phyloP scores from a whole-genome alignment of 1,140 invertebrate species.

The Hycleus phaleratus region DNA sequence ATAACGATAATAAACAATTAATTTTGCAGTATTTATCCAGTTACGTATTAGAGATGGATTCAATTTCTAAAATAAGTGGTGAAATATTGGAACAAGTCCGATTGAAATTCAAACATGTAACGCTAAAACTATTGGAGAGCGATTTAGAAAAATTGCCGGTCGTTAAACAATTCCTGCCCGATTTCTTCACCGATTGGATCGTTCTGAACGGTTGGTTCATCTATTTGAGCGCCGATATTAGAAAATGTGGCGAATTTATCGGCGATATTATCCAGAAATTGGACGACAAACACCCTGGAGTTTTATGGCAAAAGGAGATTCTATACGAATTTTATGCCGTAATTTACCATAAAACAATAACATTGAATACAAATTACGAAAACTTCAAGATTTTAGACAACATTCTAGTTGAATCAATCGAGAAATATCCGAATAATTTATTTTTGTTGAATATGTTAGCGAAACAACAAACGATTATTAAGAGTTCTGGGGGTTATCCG shows the following conservation, averaged over 20 bases:
- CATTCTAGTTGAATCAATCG: conserved; percentile 37
- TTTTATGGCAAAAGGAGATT: conserved; percentile 39
- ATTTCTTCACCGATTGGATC: conserved; percentile 47
- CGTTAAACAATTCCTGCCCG: conserved; percentile 43
- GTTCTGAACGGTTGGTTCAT: conserved; percentile 49
- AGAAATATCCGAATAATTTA: conserved; percentile 50
- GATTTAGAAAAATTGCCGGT: conserved; percentile 9
- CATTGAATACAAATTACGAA: conserved; percentile 16
- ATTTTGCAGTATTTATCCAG: conserved; percentile 27
- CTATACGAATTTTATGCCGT: conserved; percentile 42
- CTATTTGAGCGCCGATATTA: conserved; percentile 37
- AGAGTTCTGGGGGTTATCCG: conserved; percentile 34
- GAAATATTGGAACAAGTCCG: conserved; percentile 24
- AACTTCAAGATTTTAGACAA: conserved; percentile 33
- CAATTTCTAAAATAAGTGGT: conserved; percentile 8
- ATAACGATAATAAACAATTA: too few species aligned
- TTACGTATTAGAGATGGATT: conserved; percentile 26
- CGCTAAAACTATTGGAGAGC: conserved; percentile 26
- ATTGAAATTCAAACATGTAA: conserved; percentile 34
- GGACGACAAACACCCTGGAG: conserved; percentile 16
- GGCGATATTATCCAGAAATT: conserved; percentile 32
- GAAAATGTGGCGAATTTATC: conserved; percentile 35
- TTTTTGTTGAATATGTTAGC: conserved; percentile 42
- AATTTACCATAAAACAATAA: conserved; percentile 42
- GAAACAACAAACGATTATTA: conserved; percentile 31